A percentile compares a stretch with the other conserved stretches of the same genome.
phyloP scores from a whole-genome alignment of 2,888 invertebrate species.

The Lasioglossum lativentre region DNA sequence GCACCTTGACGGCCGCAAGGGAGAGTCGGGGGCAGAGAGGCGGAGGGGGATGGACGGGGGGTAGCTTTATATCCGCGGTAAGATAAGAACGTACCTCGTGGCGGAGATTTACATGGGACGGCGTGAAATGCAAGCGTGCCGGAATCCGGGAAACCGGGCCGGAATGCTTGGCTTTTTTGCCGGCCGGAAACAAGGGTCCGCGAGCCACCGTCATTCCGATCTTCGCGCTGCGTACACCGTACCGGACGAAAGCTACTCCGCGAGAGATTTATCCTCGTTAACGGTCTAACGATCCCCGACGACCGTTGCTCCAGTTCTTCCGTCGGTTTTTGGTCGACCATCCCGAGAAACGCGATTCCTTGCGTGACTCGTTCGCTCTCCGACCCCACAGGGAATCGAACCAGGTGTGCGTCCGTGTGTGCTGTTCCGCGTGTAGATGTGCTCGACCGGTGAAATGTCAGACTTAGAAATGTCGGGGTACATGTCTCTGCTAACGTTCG shows the following conservation, averaged over 20 bases:
- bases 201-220: conserved; percentile 32
- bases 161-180: conserved; percentile 58
- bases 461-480: background rate
- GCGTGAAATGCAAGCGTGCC: conserved; percentile 49
- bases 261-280: conserved; percentile 50
- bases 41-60: conserved; percentile 8
- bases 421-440: background rate
- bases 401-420: background rate
- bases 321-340: background rate
- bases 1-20: conserved; percentile 43
- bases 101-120: conserved; percentile 62
- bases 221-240: conserved; percentile 34
- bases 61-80: conserved; percentile 47
- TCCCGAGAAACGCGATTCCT: conserved; percentile 12
- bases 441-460: background rate
- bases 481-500: background rate
- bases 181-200: conserved; percentile 51
- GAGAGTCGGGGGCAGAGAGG: background rate
- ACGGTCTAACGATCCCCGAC: conserved; percentile 18
- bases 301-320: conserved; percentile 9
- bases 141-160: conserved; percentile 38
- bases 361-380: background rate
- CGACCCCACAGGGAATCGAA: background rate
- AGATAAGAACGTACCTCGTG: conserved; percentile 58
- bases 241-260: conserved; percentile 8